Conservation (phyloP, 2,113 vertebrate species). For the Indicator maculatus region DNA sequence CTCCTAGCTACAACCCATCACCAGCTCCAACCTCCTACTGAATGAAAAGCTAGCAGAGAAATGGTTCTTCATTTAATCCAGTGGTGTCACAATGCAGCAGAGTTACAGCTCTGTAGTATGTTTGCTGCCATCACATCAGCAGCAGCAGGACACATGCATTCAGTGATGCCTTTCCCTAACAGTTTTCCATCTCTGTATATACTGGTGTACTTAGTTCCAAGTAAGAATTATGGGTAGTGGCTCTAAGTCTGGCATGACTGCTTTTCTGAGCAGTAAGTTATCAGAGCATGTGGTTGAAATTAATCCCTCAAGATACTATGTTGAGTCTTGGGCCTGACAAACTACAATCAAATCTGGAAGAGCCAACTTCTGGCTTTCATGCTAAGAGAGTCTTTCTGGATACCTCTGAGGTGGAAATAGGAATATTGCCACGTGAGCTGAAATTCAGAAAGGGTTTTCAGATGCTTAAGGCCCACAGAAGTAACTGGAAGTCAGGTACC, state of each 20-base stretch:
- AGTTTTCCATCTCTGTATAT: not conserved
- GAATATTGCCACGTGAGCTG: not conserved
- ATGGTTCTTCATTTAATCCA: not conserved
- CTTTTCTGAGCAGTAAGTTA: not conserved
- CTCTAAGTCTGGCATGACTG: not conserved
- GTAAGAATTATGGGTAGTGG: not conserved
- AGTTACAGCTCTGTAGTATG: not conserved
- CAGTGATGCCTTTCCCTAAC: not conserved
- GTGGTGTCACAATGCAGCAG: not conserved
- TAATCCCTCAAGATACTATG: not conserved
- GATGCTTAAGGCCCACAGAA: not conserved
- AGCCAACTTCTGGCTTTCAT: not conserved
- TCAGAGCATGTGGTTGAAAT: not conserved
- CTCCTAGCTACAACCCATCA: not conserved
- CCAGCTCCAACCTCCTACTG: not conserved
- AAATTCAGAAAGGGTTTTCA: not conserved
- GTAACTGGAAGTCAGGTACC: not conserved
- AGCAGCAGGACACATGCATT: not conserved
- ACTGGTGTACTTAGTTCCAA: not conserved
- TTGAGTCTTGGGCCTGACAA: not conserved
- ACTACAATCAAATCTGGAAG: not conserved
- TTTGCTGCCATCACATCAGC: not conserved
- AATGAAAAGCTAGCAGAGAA: not conserved
- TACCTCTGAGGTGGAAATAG: not conserved
- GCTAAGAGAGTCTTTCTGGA: not conserved